Evolutionary conservation across 2,888 invertebrate species (phyloP).

Genomic region (Netelia fuscicornis): DNA sequence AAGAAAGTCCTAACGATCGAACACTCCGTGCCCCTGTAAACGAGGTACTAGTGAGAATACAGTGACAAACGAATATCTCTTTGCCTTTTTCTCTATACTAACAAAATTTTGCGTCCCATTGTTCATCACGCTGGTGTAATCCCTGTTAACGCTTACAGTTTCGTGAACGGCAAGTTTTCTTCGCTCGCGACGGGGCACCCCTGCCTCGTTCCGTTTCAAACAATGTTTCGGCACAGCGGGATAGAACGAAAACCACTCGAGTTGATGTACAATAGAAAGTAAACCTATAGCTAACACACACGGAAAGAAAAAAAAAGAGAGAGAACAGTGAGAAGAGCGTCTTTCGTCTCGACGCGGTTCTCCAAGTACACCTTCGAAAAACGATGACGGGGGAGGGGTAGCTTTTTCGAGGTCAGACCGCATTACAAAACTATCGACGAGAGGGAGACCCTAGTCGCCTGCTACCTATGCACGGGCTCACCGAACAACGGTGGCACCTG

Average conservation of each 20-base stretch:
- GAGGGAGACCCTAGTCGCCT: constrained; percentile 66
- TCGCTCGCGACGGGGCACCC: constrained; percentile 57
- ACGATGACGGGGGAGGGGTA: constrained; percentile 58
- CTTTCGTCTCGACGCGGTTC: constrained; percentile 56
- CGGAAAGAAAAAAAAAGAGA: constrained; percentile 57
- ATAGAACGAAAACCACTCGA: constrained; percentile 77
- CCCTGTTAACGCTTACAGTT: constrained; percentile 50
- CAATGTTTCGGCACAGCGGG: constrained; percentile 69
- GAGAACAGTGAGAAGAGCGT: constrained; percentile 41
- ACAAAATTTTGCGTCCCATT: constrained; percentile 58
- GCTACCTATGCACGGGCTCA: constrained; percentile 70
- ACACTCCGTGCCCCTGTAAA: neutral
- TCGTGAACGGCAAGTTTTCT: constrained; percentile 66
- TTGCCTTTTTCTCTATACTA: constrained; percentile 53
- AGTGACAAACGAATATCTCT: constrained; percentile 57
- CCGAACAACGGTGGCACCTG: constrained; percentile 67
- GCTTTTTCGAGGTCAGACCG: constrained; percentile 67
- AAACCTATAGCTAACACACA: constrained; percentile 43
- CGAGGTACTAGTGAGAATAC: constrained; percentile 47
- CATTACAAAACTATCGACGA: constrained; percentile 75
- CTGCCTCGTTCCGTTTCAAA: constrained; percentile 62
- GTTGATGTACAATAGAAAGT: constrained; percentile 73
- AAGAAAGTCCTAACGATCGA: constrained; percentile 36
- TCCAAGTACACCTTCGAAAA: constrained; percentile 59
- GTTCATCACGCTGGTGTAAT: constrained; percentile 52